Percentiles rank a stretch among this genome's conserved stretches.
Evolutionary conservation across 64 coral and sea anemone species (phyloP).

Genomic region (Trachythela sp.): DNA sequence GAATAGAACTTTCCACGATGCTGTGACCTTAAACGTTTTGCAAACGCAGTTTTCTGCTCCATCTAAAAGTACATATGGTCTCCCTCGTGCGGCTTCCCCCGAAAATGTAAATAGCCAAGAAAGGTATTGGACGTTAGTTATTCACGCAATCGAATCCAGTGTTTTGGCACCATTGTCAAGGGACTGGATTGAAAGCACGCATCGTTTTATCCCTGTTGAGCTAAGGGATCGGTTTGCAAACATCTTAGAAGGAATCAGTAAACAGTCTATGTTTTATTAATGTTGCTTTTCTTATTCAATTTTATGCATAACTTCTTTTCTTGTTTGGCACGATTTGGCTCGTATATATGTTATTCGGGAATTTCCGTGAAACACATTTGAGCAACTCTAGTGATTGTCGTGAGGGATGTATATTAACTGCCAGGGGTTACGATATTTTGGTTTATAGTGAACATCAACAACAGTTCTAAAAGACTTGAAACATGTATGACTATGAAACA

Average conservation of each 20-base stretch:
- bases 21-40: neutral
- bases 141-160: conserved; percentile 57
- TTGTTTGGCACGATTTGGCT: too few species aligned
- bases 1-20: neutral
- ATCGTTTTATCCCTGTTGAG: conserved; percentile 60
- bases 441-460: too few species aligned
- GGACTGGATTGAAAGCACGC: conserved; percentile 73
- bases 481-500: too few species aligned
- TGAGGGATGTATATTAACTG: too few species aligned
- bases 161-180: conserved; percentile 76
- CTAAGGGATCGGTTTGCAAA: conserved; percentile 46
- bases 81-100: neutral
- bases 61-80: neutral
- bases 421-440: too few species aligned
- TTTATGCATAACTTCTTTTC: neutral
- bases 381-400: too few species aligned
- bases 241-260: conserved; percentile 63
- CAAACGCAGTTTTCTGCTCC: neutral
- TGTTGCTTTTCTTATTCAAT: neutral
- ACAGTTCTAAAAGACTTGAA: too few species aligned
- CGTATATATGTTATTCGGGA: too few species aligned
- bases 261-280: neutral
- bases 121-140: conserved; percentile 62
- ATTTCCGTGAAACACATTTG: too few species aligned
- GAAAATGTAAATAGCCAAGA: neutral